Conservation (phyloP, 2,888 invertebrate species). For the Fragum whitleyi region DNA sequence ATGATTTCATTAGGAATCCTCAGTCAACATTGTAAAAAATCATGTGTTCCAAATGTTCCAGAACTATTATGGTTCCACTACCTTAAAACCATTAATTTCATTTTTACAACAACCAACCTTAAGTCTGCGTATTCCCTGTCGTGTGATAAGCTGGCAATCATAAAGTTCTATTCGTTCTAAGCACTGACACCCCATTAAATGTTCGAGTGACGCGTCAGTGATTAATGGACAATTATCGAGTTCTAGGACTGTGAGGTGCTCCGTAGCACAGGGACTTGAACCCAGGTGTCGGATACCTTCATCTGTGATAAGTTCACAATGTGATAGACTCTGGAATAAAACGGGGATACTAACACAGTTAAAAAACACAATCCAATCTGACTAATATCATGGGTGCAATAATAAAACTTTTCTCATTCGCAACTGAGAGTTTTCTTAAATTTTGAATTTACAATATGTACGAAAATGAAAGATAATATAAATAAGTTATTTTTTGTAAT, state of each 20-base stretch:
- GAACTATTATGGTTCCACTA: too few relatives aligned
- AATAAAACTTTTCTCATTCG: too few relatives aligned
- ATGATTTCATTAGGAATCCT: too few relatives aligned
- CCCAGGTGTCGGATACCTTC: slow-evolving; percentile 98
- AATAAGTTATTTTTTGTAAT: too few relatives aligned
- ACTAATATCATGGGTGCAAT: too few relatives aligned
- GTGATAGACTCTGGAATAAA: slow-evolving; percentile 94
- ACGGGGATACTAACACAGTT: neutral
- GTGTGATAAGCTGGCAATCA: slow-evolving; percentile 99
- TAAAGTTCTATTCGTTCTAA: slow-evolving; percentile 98
- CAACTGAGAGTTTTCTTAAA: too few relatives aligned
- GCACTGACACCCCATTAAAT: slow-evolving; percentile 96
- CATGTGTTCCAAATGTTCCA: too few relatives aligned
- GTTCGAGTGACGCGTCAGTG: slow-evolving; percentile 97
- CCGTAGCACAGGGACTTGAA: slow-evolving; percentile 96
- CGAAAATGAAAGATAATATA: too few relatives aligned
- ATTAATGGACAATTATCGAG: slow-evolving; percentile 99
- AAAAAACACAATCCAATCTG: too few relatives aligned
- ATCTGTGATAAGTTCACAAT: slow-evolving; percentile 99
- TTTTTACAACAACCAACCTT: slow-evolving; percentile 91
- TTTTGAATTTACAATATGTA: too few relatives aligned
- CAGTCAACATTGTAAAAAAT: too few relatives aligned
- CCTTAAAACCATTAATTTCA: too few relatives aligned
- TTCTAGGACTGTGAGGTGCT: slow-evolving; percentile 92
- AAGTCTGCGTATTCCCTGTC: slow-evolving; percentile 97